Conservation (phyloP, 2,797 vertebrate genomes). For the Sebastes trivittatus region DNA sequence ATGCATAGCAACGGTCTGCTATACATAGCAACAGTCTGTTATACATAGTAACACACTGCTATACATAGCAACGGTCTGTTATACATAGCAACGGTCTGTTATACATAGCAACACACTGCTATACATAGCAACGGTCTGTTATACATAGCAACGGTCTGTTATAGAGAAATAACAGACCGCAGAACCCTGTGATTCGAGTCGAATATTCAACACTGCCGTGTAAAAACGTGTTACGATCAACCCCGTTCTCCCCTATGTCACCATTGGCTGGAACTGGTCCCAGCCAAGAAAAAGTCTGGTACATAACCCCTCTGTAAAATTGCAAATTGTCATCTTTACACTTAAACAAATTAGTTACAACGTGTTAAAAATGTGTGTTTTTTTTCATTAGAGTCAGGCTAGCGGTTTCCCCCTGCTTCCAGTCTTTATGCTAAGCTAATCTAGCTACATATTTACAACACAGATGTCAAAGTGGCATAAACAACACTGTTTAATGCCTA, state of each 20-base stretch:
- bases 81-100: no score
- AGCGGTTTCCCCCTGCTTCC: not conserved
- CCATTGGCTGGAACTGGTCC: not conserved
- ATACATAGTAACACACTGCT: no score
- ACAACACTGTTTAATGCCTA: not conserved
- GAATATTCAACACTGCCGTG: no score
- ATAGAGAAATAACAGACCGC: no score
- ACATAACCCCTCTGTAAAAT: not conserved
- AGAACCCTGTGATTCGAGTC: accelerated
- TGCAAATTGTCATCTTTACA: not conserved
- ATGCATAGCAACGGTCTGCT: no score
- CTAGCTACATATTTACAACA: not conserved
- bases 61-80: no score
- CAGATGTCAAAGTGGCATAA: not conserved
- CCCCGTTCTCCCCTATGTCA: not conserved
- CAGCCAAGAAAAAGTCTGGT: not conserved
- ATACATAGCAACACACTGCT: no score
- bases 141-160: no score
- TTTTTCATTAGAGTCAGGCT: not conserved
- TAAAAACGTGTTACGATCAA: no score
- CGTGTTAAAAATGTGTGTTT: accelerated
- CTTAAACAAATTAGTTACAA: not conserved
- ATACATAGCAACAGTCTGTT: no score
- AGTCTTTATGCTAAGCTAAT: not conserved
- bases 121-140: no score